Percentiles rank a stretch among this genome's conserved stretches.
Evolutionary conservation across 2,113 vertebrate species (phyloP).

Genomic region (Muscicapa adusta): DNA sequence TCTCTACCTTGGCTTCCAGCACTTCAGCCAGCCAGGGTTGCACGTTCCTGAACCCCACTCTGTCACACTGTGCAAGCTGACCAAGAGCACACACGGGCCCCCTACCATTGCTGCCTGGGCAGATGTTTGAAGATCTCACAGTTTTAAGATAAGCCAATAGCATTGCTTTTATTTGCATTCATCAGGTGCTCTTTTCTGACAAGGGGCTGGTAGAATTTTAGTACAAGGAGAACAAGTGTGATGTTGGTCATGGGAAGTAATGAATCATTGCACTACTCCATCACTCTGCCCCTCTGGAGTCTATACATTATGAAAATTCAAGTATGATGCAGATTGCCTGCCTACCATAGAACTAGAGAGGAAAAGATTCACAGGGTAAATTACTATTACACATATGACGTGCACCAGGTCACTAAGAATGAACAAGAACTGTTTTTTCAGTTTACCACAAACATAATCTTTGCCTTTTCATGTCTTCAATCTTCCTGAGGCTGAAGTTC

Average conservation of each 20-base stretch:
- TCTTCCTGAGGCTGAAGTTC: constrained; percentile 26
- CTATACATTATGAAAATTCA: not conserved
- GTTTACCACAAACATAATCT: not conserved
- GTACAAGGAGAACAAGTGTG: not conserved
- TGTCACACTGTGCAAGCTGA: too few relatives aligned
- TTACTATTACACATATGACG: not conserved
- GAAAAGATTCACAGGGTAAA: not conserved
- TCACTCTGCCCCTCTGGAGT: not conserved
- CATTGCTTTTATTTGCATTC: not conserved
- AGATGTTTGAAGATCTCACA: not conserved
- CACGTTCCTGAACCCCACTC: rapidly evolving
- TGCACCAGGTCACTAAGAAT: not conserved
- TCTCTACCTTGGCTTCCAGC: not conserved
- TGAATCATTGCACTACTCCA: not conserved
- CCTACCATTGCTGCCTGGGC: not conserved
- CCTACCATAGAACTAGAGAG: not conserved
- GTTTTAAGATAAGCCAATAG: not conserved
- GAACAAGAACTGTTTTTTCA: not conserved
- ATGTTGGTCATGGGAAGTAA: not conserved
- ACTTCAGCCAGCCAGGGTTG: not conserved
- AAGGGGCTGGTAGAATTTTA: not conserved
- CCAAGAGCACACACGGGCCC: not conserved
- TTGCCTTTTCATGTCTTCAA: constrained; percentile 3
- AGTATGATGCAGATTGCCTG: not conserved
- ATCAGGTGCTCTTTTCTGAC: not conserved